Evolutionary conservation across 2,113 vertebrate genomes (phyloP), one percentile per base, ranked within the genome.

Genomic region (Chaetops frenatus): DNA sequence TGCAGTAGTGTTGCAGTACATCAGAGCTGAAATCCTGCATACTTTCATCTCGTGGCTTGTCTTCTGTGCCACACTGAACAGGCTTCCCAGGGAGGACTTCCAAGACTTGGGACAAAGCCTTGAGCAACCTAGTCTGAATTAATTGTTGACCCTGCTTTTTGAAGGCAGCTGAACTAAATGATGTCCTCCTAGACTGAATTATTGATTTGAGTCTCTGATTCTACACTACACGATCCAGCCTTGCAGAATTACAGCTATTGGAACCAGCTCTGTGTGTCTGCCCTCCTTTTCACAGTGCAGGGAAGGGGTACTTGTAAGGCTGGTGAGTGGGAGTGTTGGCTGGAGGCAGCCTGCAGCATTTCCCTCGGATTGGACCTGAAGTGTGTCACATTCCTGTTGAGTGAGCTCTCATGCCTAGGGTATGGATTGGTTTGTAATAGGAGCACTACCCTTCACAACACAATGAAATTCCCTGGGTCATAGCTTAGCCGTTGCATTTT

Each of bases 11-110:
- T 3, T 67, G 15, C 35, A 23, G 69, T 73, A 15, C 29, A 17
- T 35, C 28, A 66, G 61, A 35, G 38, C 58, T 92, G 58, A 76
- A 69, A 25, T 53, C 21, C 28, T 44, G 24, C 15, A 11, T 36
- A 4, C 12, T 58, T 76, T 78, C 0, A 0, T 76, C 15, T n/a
- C 35, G 7, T 4, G 11, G 20, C 20, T 50, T 29, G 14, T 42
- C 40, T 54, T 70, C 38, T 70, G 24, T 81, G 65, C 73, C 19
- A 44, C 44, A 4, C 27, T 60, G 56, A 81, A 17, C 10, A 74
- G 35, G 15, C 18, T 87, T 76, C 16, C 54, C 11, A 9, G 33
- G 21, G 23, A 66, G 25, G 22, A 42, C 42, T 73, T 64, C 18
- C 9, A 71, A n/a, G 42, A 15, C 35, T 16, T 45, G 14, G 23